phyloP scores from a whole-genome alignment of 2,113 vertebrate genomes.

The Mohoua ochrocephala region DNA sequence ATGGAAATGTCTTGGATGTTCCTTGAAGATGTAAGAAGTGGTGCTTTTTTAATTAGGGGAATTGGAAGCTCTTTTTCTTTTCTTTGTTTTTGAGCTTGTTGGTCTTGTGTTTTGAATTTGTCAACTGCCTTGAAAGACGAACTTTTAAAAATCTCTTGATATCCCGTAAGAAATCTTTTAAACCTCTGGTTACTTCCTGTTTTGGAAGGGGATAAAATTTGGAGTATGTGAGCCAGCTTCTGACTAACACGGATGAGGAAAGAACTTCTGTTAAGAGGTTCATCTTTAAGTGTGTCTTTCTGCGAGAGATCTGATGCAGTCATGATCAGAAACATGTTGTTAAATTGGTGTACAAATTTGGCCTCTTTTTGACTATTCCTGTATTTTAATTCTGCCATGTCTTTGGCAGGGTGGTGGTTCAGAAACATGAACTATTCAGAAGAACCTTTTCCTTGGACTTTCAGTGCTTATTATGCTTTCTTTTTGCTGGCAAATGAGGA shows the following conservation, averaged over 20 bases:
- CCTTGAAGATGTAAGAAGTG: not conserved
- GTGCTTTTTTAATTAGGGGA: not conserved
- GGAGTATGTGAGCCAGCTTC: not conserved
- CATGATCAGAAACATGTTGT: not conserved
- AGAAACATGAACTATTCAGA: not conserved
- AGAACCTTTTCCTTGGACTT: not conserved
- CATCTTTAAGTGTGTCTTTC: not conserved
- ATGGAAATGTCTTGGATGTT: constrained; percentile 48
- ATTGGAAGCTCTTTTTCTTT: not conserved
- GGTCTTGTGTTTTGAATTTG: constrained; percentile 6
- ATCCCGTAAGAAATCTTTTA: not conserved
- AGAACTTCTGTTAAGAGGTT: not conserved
- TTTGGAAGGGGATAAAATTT: not conserved
- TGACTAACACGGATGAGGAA: not conserved
- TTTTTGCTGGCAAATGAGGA: not conserved
- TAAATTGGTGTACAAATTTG: not conserved
- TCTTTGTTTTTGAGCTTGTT: not conserved
- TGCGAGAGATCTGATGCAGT: not conserved
- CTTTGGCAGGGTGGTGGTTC: not conserved
- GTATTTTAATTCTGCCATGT: not conserved
- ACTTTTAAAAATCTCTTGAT: not conserved
- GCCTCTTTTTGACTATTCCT: not conserved
- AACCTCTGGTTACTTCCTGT: not conserved
- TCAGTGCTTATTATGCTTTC: not conserved
- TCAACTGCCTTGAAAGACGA: not conserved